phyloP scores from a whole-genome alignment of 2,113 vertebrate species.

The Rhabdomys dilectus region DNA sequence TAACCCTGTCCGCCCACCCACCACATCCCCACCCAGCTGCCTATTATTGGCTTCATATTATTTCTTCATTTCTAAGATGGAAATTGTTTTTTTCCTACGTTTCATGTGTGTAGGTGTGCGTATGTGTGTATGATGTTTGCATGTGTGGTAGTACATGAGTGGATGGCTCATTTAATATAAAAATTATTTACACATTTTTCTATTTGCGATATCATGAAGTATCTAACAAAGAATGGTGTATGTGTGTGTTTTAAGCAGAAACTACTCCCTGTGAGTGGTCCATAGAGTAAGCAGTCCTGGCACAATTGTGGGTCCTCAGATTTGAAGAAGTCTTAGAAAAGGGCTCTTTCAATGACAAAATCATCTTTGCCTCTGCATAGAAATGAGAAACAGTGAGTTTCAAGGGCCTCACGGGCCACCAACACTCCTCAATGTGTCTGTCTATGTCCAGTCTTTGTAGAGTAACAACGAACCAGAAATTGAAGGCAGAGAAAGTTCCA shows the following conservation, averaged over 20 bases:
- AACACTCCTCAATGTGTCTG: not conserved
- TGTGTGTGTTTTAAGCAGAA: not conserved
- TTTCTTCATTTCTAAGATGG: not conserved
- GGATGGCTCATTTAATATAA: too few species aligned
- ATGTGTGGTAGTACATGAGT: not conserved
- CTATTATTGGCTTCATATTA: not conserved
- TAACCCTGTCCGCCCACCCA: too few species aligned
- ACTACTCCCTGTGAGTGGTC: not conserved
- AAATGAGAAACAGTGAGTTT: accelerated
- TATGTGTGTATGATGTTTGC: not conserved
- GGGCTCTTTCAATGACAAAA: not conserved
- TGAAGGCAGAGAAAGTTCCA: accelerated
- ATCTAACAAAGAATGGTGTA: not conserved
- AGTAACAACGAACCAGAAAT: accelerated
- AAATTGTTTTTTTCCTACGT: not conserved
- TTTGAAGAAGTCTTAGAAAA: not conserved
- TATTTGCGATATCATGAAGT: not conserved
- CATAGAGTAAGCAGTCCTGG: not conserved
- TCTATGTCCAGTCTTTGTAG: not conserved
- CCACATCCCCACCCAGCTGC: not conserved
- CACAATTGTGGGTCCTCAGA: not conserved
- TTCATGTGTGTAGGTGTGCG: not conserved
- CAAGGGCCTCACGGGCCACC: not conserved
- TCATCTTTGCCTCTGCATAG: not conserved
- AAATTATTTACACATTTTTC: not conserved